Evolutionary conservation across 2,113 vertebrate species (phyloP).

Genomic region (Caretta caretta): DNA sequence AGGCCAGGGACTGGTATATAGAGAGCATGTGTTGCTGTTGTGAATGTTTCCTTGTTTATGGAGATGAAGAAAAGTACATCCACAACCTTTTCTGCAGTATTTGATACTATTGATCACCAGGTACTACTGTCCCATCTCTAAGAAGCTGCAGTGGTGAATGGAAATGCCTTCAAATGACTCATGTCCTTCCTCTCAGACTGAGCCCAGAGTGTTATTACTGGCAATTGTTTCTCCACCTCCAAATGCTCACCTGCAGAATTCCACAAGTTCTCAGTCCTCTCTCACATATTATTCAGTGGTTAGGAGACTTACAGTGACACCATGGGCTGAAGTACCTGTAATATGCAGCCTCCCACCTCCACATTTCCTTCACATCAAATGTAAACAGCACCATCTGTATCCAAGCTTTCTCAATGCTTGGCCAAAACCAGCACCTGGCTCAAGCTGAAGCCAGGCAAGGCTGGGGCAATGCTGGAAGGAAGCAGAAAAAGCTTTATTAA

Average conservation of each 20-base stretch:
- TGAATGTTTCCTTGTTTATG: not conserved
- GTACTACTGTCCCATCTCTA: not conserved
- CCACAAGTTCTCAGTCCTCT: not conserved
- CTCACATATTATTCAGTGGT: not conserved
- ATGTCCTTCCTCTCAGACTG: not conserved
- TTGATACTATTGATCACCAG: not conserved
- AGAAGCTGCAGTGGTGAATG: not conserved
- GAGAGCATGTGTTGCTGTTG: not conserved
- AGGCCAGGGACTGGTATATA: not conserved
- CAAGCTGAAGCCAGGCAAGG: not conserved
- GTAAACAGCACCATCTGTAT: not conserved
- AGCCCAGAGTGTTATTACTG: not conserved
- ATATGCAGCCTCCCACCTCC: not conserved
- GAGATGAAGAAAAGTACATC: not conserved
- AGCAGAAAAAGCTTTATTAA: not conserved
- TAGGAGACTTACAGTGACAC: not conserved
- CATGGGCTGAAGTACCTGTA: rapidly evolving
- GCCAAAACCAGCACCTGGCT: not conserved
- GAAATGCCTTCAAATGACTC: not conserved
- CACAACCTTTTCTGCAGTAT: not conserved
- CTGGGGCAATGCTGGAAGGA: not conserved
- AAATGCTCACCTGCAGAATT: not conserved
- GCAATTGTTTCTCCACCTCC: not conserved
- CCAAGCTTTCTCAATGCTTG: not conserved
- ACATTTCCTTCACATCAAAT: not conserved